Conservation (phyloP, 2,888 invertebrate species). For the Anthophora plumipes region DNA sequence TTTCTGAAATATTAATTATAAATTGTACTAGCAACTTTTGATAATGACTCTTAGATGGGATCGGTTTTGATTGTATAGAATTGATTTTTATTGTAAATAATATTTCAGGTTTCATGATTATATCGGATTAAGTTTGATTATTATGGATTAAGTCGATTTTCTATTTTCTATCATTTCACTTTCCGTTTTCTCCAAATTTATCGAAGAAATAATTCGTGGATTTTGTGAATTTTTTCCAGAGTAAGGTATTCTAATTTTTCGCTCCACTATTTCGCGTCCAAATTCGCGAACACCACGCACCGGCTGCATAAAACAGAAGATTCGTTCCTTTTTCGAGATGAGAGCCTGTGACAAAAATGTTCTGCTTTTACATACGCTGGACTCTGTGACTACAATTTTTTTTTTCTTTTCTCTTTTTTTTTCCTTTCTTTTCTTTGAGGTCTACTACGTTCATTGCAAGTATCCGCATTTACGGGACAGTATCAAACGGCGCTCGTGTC, state of each 20-base stretch:
- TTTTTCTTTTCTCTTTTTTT: background rate
- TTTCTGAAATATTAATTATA: too few relatives aligned
- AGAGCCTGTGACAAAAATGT: slow-evolving; percentile 26
- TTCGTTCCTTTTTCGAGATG: slow-evolving; percentile 30
- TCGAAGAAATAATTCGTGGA: background rate
- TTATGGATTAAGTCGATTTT: too few relatives aligned
- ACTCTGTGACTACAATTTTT: slow-evolving; percentile 14
- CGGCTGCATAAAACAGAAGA: slow-evolving; percentile 33
- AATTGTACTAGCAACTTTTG: too few relatives aligned
- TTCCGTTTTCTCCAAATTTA: background rate
- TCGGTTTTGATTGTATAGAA: too few relatives aligned
- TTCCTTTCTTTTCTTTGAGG: background rate
- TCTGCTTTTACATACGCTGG: slow-evolving; percentile 12
- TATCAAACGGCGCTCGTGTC: slow-evolving; percentile 40
- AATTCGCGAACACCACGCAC: slow-evolving; percentile 15
- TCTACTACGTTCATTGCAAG: slow-evolving; percentile 25
- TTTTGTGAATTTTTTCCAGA: slow-evolving; percentile 23
- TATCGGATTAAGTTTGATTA: too few relatives aligned
- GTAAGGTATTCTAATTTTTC: slow-evolving; percentile 30
- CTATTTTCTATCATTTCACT: too few relatives aligned
- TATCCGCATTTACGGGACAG: slow-evolving; percentile 27
- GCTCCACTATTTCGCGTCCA: slow-evolving; percentile 25
- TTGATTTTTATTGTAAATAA: too few relatives aligned
- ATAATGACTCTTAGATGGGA: too few relatives aligned
- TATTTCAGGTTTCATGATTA: too few relatives aligned